These are phyloP conservation scores for Manis javanica DNA, from an alignment of 2,797 vertebrate genomes.

Conservation along the genomic window DNA sequence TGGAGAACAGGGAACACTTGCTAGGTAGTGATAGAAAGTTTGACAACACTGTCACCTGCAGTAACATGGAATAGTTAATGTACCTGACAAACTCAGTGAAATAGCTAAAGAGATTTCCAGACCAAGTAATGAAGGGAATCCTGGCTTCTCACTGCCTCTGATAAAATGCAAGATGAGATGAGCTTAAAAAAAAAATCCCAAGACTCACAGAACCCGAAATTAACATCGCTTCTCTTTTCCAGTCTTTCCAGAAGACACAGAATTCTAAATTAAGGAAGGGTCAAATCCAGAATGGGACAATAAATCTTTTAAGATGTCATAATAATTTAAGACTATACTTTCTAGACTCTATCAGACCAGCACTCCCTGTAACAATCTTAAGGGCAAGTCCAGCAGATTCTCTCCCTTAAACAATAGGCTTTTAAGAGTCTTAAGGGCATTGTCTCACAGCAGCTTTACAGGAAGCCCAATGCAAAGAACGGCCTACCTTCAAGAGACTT, in stretches of 20 bases:
- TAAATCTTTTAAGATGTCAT: conserved; percentile 35
- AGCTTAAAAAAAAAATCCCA: not conserved
- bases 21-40: not conserved
- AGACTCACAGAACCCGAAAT: not conserved
- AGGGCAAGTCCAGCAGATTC: not conserved
- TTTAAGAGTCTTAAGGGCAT: not conserved
- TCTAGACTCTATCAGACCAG: conserved; percentile 19
- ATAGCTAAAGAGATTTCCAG: conserved; percentile 5
- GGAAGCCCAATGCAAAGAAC: conserved; percentile 12
- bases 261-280: not conserved
- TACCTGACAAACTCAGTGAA: not conserved
- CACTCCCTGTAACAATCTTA: conserved; percentile 17
- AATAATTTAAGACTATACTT: conserved; percentile 40
- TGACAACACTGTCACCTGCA: not conserved
- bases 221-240: not conserved
- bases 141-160: not conserved
- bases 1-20: not conserved
- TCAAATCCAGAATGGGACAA: conserved; percentile 22
- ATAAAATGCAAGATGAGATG: conserved; percentile 32
- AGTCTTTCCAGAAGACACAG: not conserved
- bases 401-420: conserved; percentile 13
- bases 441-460: not conserved
- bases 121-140: not conserved
- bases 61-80: not conserved
- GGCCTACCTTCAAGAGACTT: not conserved